Percentiles rank a stretch among this genome's conserved stretches.
Evolutionary conservation across 2,797 vertebrate species (phyloP).

Genomic region (Decapterus maruadsi): DNA sequence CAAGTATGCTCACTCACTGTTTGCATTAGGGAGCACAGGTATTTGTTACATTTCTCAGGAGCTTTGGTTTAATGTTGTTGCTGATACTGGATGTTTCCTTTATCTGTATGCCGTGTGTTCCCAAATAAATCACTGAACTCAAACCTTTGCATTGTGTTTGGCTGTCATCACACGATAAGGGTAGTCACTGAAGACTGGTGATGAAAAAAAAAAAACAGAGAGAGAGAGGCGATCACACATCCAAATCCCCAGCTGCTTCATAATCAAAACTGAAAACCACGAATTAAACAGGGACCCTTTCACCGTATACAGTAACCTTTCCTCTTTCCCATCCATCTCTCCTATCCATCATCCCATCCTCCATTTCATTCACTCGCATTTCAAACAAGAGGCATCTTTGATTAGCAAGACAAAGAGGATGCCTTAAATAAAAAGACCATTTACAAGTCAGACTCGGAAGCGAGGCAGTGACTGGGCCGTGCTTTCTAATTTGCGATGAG

Average conservation of each 20-base stretch:
- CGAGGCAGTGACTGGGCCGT: conserved; percentile 67
- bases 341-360: conserved; percentile 71
- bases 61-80: conserved; percentile 13
- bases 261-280: conserved; percentile 64
- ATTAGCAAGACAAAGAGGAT: conserved; percentile 83
- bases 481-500: conserved; percentile 81
- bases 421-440: conserved; percentile 90
- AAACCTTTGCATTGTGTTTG: conserved; percentile 28
- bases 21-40: neutral
- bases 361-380: conserved; percentile 75
- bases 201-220: neutral
- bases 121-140: conserved; percentile 33
- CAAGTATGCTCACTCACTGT: neutral
- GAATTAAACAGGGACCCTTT: conserved; percentile 74
- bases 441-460: conserved; percentile 83
- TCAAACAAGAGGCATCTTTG: conserved; percentile 85
- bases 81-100: conserved; percentile 20
- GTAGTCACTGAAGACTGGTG: conserved; percentile 5
- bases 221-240: conserved; percentile 23
- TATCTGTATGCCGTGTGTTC: conserved; percentile 24
- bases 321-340: conserved; percentile 54
- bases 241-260: conserved; percentile 38
- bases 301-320: conserved; percentile 65
- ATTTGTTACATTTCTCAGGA: conserved; percentile 26
- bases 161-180: neutral